Evolutionary conservation across 2,888 invertebrate species (phyloP), one percentile per base, ranked within the genome.

Genomic region (Drosophila merina): DNA sequence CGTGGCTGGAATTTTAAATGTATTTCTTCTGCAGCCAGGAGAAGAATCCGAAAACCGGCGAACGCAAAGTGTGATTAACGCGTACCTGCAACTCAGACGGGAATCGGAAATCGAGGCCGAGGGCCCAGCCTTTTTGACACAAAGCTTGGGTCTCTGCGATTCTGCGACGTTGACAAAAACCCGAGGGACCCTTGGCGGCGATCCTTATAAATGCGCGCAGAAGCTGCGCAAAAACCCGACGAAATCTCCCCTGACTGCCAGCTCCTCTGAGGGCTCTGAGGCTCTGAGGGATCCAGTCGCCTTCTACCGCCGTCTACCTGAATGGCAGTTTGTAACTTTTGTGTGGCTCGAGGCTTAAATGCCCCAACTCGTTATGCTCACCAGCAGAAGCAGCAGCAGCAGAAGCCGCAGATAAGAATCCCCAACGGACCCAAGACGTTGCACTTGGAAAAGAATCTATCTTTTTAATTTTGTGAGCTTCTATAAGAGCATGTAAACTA

Each of bases 151-250:
- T 42, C 26, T n/a, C 33, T 25, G 30, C 5, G 36, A 30, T 49
- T 25, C 10, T 31, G 59, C 76, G 70, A 71, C 77, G 79, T 74
- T 74, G 74, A 74, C 74, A 74, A 74, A 74, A 64, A 60, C 68
- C 57, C 73, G 50, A 45, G 67, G 64, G 63, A 63, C 55, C 56
- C 48, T 10, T 7, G 60, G 48, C 56, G 48, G n/a, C 4, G 48
- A 52, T 57, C 60, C 59, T 66, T 68, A 64, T 62, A 71, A 82
- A 80, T 79, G 80, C 80, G 76, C 83, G 80, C 80, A 81, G 80
- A 83, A 81, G 80, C 83, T 81, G 80, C 83, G 76, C 80, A 81
- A 83, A 79, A 79, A 79, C 79, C 79, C 68, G 79, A 67, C 66
- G 52, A 73, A 59, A 64, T 58, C 49, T 38, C 33, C 25, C 30